Evolutionary conservation across 2,888 invertebrate genomes (phyloP).

Genomic region (Galeruca laticollis): DNA sequence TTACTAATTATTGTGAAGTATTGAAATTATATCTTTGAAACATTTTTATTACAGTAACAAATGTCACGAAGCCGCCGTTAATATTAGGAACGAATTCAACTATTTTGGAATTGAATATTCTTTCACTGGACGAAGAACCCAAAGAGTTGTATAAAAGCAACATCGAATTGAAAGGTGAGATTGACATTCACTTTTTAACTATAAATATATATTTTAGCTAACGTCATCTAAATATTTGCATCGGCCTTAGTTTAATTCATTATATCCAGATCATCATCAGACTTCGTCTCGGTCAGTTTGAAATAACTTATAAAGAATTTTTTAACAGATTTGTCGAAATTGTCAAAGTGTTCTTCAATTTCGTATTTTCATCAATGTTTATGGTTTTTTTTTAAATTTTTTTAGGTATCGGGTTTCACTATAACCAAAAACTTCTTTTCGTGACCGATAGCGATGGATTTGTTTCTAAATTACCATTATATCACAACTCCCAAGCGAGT

Average conservation of each 20-base stretch:
- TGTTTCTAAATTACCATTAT: conserved; percentile 68
- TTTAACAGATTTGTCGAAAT: too few relatives aligned
- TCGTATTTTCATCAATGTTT: too few relatives aligned
- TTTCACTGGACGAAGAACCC: conserved; percentile 76
- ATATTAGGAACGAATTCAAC: conserved; percentile 78
- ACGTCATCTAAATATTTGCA: too few relatives aligned
- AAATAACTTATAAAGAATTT: too few relatives aligned
- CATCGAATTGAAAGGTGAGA: conserved; percentile 31
- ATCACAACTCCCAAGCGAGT: conserved; percentile 38
- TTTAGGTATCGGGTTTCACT: conserved; percentile 81
- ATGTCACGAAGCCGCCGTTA: conserved; percentile 76
- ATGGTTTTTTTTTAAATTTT: too few relatives aligned
- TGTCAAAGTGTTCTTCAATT: too few relatives aligned
- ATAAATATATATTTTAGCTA: background rate
- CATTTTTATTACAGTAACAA: conserved; percentile 70
- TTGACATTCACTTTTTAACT: background rate
- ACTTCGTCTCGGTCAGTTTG: too few relatives aligned
- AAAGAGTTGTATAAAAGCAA: conserved; percentile 71
- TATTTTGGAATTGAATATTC: conserved; percentile 76
- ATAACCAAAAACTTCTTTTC: conserved; percentile 80
- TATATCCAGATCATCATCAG: too few relatives aligned
- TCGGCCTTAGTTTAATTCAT: too few relatives aligned
- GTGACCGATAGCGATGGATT: conserved; percentile 78
- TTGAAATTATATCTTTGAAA: too few relatives aligned
- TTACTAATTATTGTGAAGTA: too few relatives aligned